Base-by-base conservation (phyloP, 2,797 vertebrate species). In the Schizothorax lantsangensis region DNA sequence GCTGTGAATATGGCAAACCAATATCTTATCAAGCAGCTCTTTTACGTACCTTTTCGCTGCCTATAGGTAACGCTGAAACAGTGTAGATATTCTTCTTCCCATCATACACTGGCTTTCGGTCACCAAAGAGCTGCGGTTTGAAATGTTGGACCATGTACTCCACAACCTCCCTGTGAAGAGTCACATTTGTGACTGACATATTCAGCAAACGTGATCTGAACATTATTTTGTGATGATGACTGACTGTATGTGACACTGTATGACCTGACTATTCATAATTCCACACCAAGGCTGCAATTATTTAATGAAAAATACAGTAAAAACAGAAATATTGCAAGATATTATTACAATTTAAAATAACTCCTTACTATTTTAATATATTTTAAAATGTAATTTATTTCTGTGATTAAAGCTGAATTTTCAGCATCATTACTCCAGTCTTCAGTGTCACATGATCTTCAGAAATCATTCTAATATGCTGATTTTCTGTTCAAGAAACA, bases 91-190 rank as follows among this genome's bases (percentile, higher is more conserved):
- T 99, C 96, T 98, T 99, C 95, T 99, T 99, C 89, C 98, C 98
- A 86, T 99, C 98, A 0, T 99, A 99, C 71, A 99, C 98, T 0
- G 98, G 98, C 90, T 99, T 99, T 91, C 98, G 95, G 93, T 99
- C 98, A 0, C 98, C 98, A 40, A 99, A 99, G 91, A 99, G 98
- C 95, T 99, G 98, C 0, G 98, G 98, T 92, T 99, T 99, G 95
- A 99, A 99, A 95, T 99, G 98, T 89, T 99, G 98, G 80, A 99
- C 98, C 98, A 99, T 99, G 93, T 99, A 99, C 91, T 99, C 98
- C 94, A 99, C 98, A 6, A 99, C 98, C 93, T 99, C 98, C 95
- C 98, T 99, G 93, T 0, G 2, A 68, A 69, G 45, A 36, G 26
- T 5, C 26, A 68, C 79, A 79, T 62, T 79, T 14, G 14, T 33